Base-by-base conservation (phyloP, 2,113 vertebrate species). In the Alethe diademata region DNA sequence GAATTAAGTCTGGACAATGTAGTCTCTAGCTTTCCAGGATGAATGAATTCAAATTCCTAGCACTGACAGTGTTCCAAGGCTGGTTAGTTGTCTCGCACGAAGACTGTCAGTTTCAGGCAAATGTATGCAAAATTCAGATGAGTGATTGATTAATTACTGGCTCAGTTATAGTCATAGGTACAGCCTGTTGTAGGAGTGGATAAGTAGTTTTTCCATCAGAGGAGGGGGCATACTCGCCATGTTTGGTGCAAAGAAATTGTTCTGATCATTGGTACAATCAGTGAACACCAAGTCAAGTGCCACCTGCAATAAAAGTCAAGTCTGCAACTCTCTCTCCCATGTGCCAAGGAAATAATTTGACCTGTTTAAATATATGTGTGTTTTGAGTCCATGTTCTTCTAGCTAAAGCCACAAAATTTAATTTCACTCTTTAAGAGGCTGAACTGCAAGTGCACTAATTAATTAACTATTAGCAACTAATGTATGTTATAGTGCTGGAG, bases 401-500 rank as follows among this genome's bases (percentile, higher is more conserved):
- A 88, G 54, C 51, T 93, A 94, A 95, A 93, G 48, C 76, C 80
- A 91, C 87, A 76, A 95, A 94, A 97, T 93, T 92, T 70, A 97
- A 94, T 97, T 97, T 97, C 31, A 62, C 69, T 97, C 73, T 88
- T 95, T 82, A 62, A 69, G 96, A 95, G 86, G 93, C 66, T 57
- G 82, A 95, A 90, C 60, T 87, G 72, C 78, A 94, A 97, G 72
- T 79, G 80, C 35, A 88, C 58, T 92, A 79, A 96, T 94, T 96
- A 98, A 98, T 98, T 97, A 97, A 94, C 91, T 76, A 57, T 96
- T 91, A 96, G 61, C 70, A 85, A 53, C 33, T 87, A 90, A 95
- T 94, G 36, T 60, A 91, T 45, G 31, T 84, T 94, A 58, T 1
- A 66, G 22, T 33, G 81, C 78, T 92, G 69, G 86, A 93, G 84